Evolutionary conservation across 2,888 invertebrate species (phyloP).

Genomic region (Seira musarum): DNA sequence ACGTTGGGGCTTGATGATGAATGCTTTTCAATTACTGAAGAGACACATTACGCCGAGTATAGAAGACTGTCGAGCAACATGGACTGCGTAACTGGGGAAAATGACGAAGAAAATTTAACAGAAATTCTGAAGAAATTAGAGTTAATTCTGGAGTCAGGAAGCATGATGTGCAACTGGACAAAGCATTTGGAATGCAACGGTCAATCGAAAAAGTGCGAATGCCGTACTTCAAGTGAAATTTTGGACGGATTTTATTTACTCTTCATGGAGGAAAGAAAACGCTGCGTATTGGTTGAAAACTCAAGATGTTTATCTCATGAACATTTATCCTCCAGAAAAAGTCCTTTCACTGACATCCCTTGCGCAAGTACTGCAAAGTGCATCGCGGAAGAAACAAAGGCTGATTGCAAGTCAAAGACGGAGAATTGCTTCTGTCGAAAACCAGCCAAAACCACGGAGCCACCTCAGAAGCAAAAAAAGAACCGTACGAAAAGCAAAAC

Average conservation of each 20-base stretch:
- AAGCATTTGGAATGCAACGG: conserved; percentile 44
- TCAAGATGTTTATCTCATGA: conserved; percentile 44
- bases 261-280: conserved; percentile 38
- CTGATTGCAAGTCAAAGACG: conserved; percentile 51
- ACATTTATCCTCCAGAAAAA: conserved; percentile 39
- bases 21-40: conserved; percentile 41
- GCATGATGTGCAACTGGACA: conserved; percentile 47
- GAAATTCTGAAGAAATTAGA: conserved; percentile 48
- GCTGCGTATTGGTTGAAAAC: conserved; percentile 49
- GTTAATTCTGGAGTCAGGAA: conserved; percentile 35
- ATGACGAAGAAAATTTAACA: conserved; percentile 49
- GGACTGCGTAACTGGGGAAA: conserved; percentile 51
- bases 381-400: conserved; percentile 49
- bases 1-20: conserved; percentile 35
- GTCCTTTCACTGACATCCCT: conserved; percentile 42
- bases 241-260: conserved; percentile 49
- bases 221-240: conserved; percentile 45
- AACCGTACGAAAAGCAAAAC: conserved; percentile 27
- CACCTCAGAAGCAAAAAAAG: conserved; percentile 44
- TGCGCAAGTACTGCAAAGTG: conserved; percentile 46
- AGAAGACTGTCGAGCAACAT: conserved; percentile 47
- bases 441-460: conserved; percentile 14
- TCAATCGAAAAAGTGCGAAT: conserved; percentile 47
- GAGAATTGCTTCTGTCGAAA: conserved; percentile 55
- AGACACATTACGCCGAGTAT: conserved; percentile 49